phyloP scores from a whole-genome alignment of 2,797 vertebrate species.

The Fundulus diaphanus region DNA sequence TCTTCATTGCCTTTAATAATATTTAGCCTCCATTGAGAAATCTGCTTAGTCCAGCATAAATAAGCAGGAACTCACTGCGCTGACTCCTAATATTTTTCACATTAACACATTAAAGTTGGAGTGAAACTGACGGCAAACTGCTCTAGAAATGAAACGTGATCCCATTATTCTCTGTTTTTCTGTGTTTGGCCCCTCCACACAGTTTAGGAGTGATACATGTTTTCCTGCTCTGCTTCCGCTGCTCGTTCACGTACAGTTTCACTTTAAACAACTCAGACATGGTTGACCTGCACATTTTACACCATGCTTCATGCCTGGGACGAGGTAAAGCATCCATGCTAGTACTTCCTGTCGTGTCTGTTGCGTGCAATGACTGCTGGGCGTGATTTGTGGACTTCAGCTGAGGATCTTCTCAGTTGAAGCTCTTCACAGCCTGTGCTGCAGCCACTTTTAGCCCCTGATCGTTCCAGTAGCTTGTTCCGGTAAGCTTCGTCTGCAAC shows the following conservation, averaged over 20 bases:
- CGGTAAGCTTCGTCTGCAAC: neutral
- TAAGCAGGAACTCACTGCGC: conserved; percentile 26
- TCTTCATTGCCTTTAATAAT: conserved; percentile 39
- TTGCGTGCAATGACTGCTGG: neutral
- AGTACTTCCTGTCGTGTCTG: neutral
- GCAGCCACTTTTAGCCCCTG: neutral
- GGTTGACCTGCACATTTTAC: neutral
- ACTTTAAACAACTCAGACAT: neutral
- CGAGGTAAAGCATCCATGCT: neutral
- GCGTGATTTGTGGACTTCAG: neutral
- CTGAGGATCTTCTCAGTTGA: neutral
- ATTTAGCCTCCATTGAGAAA: conserved; percentile 36
- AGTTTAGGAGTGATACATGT: neutral
- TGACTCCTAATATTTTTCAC: neutral
- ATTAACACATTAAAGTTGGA: neutral
- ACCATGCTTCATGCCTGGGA: neutral
- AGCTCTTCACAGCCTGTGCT: neutral
- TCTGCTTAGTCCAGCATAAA: conserved; percentile 47
- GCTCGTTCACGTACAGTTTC: neutral
- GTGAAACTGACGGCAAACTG: neutral
- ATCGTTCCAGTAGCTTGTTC: neutral
- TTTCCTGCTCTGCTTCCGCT: neutral
- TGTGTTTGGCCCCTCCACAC: neutral
- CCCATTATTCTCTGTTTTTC: neutral
- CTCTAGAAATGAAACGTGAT: neutral